Percentiles rank a stretch among this genome's conserved stretches.
Conservation (phyloP, 2,888 invertebrate genomes). For the Lasioglossum vierecki region DNA sequence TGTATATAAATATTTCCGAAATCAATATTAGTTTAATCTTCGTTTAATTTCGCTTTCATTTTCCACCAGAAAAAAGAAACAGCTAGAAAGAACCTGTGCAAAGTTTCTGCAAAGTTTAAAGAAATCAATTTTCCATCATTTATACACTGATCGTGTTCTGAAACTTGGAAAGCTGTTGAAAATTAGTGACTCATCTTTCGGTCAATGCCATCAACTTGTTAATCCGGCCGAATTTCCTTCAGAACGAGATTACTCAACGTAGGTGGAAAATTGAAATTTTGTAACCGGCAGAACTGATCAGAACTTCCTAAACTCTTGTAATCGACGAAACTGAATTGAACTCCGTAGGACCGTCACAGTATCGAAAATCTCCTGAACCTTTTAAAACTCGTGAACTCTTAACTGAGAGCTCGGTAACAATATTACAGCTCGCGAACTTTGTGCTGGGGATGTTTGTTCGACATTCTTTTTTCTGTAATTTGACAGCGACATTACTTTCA, state of each 20-base stretch:
- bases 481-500: background rate
- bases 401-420: background rate
- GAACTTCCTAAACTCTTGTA: conserved; percentile 15
- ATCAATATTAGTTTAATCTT: background rate
- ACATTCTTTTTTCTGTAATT: background rate
- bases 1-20: background rate
- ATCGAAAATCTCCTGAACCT: conserved; percentile 4
- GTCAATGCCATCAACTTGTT: background rate
- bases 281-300: conserved; percentile 10
- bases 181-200: conserved; percentile 1
- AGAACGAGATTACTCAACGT: conserved; percentile 10
- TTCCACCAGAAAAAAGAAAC: background rate
- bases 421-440: background rate
- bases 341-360: background rate
- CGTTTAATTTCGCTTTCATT: background rate
- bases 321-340: conserved; percentile 18
- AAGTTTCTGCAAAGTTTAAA: background rate
- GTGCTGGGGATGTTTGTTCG: background rate
- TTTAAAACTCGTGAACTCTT: conserved; percentile 10
- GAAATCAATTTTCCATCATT: background rate
- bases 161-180: background rate
- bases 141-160: background rate
- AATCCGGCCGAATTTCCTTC: background rate
- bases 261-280: conserved; percentile 15
- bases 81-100: background rate